Conservation (phyloP, 2,888 invertebrate species). For the Metacarcinus magister region DNA sequence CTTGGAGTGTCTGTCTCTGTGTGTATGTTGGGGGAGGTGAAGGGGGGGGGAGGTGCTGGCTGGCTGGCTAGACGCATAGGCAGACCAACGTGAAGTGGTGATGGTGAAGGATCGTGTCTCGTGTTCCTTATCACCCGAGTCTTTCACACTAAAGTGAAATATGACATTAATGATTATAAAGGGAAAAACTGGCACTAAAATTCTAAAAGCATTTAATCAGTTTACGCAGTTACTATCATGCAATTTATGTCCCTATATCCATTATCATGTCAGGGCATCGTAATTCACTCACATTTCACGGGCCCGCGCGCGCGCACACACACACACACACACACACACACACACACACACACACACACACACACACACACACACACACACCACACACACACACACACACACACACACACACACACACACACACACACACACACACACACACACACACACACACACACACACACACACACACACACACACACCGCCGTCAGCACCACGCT, state of each 20-base stretch:
- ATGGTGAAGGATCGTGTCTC: too few species aligned
- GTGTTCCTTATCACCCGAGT: neutral
- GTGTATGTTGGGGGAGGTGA: constrained; percentile 18
- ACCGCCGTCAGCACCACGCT: neutral
- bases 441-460: too few species aligned
- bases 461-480: neutral
- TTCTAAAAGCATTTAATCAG: neutral
- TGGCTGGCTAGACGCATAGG: neutral
- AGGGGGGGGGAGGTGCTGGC: neutral
- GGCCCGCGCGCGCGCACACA: neutral
- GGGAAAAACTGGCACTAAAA: neutral
- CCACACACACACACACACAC: too few species aligned
- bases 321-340: constrained; percentile 38
- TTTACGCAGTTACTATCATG: neutral
- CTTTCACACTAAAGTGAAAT: neutral
- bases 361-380: neutral
- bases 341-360: constrained; percentile 26
- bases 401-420: too few species aligned
- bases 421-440: too few species aligned
- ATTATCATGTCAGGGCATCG: neutral
- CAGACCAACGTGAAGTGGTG: too few species aligned
- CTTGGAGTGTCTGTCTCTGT: constrained; percentile 44
- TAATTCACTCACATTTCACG: neutral
- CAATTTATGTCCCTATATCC: neutral
- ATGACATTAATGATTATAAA: neutral